Evolutionary conservation across 2,888 invertebrate genomes (phyloP).

Genomic region (Ganaspis brasiliensis): DNA sequence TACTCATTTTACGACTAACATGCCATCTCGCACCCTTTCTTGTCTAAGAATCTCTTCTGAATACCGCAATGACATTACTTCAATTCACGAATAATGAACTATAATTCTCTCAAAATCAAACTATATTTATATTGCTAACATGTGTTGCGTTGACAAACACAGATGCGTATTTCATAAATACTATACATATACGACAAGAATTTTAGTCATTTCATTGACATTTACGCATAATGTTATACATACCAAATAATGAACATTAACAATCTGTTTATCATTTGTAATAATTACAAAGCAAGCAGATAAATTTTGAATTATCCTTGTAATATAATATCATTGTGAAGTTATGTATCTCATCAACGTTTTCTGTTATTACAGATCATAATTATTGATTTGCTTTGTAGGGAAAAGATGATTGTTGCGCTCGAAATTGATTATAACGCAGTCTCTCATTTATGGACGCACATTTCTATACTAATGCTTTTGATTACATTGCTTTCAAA

Average conservation of each 20-base stretch:
- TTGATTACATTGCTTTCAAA: neutral
- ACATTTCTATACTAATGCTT: conserved; percentile 1
- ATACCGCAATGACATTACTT: neutral
- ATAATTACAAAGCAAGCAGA: conserved; percentile 12
- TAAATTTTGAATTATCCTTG: conserved; percentile 17
- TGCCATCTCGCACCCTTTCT: conserved; percentile 16
- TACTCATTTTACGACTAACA: conserved; percentile 22
- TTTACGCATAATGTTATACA: neutral
- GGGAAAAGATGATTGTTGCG: neutral
- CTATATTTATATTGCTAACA: too few species aligned
- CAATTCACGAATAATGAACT: neutral
- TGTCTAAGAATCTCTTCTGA: conserved; percentile 10
- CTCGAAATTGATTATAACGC: neutral
- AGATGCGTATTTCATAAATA: too few species aligned
- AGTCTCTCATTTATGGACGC: neutral
- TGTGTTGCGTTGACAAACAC: too few species aligned
- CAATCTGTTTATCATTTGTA: conserved; percentile 4
- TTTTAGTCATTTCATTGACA: neutral
- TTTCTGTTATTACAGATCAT: conserved; percentile 5
- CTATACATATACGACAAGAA: too few species aligned
- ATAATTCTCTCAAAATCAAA: too few species aligned
- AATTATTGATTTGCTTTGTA: conserved; percentile 28
- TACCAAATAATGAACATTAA: neutral
- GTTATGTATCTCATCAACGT: neutral
- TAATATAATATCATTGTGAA: conserved; percentile 11